Evolutionary conservation across 2,113 vertebrate species (phyloP).

Genomic region (Sebastes schlegelii): DNA sequence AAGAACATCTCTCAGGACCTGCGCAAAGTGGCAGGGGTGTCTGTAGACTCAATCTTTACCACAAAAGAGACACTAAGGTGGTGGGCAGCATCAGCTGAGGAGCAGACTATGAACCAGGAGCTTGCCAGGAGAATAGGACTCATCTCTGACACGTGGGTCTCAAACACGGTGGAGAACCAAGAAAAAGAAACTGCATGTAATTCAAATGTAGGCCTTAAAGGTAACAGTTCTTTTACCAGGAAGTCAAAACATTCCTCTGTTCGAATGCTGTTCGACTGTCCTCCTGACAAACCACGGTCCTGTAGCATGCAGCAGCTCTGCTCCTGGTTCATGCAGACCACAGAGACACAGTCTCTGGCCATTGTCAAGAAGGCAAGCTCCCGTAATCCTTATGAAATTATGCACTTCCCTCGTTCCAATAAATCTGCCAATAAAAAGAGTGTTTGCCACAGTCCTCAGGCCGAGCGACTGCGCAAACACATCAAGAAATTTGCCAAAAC

Average conservation of each 20-base stretch:
- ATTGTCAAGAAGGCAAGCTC: conserved; percentile 93
- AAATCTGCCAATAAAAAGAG: conserved; percentile 79
- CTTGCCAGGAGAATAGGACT: conserved; percentile 89
- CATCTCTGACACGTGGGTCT: conserved; percentile 93
- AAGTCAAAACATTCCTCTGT: conserved; percentile 85
- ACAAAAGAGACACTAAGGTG: conserved; percentile 88
- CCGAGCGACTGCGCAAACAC: conserved; percentile 90
- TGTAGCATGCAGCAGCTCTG: conserved; percentile 91
- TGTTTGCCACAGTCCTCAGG: conserved; percentile 87
- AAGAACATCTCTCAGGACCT: conserved; percentile 69
- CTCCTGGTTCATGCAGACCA: conserved; percentile 99
- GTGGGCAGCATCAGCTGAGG: conserved; percentile 91
- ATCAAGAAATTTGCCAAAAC: conserved; percentile 96
- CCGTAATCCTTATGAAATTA: conserved; percentile 89
- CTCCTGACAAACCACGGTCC: conserved; percentile 81
- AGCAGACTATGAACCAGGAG: conserved; percentile 88
- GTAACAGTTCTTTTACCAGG: conserved; percentile 61
- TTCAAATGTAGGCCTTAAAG: conserved; percentile 50
- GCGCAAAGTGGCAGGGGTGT: conserved; percentile 79
- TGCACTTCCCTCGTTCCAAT: conserved; percentile 85
- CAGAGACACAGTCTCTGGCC: conserved; percentile 95
- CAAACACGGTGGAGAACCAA: conserved; percentile 81
- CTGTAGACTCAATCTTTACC: conserved; percentile 88
- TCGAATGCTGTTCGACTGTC: conserved; percentile 91
- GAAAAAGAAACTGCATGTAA: conserved; percentile 63